Percentiles rank a stretch among this genome's conserved stretches.
Conservation (phyloP, 2,888 invertebrate genomes). For the Drosophila mettleri region DNA sequence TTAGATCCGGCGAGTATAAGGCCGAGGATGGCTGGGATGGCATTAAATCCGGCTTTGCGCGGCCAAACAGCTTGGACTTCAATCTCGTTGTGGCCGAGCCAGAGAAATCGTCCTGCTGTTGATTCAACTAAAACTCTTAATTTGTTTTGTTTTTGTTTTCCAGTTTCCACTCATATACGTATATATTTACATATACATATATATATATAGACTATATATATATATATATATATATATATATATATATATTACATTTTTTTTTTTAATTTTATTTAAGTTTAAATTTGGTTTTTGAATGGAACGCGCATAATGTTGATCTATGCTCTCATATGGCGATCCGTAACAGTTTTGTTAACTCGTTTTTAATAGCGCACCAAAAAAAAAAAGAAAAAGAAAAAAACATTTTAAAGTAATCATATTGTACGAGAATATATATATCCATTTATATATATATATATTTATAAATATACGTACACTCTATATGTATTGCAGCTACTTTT, state of each 20-base stretch:
- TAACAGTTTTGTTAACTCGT: slow-evolving; percentile 50
- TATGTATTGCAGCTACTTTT: slow-evolving; percentile 44
- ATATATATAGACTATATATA: slow-evolving; percentile 9
- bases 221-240: slow-evolving; percentile 5
- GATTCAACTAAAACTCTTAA: slow-evolving; percentile 57
- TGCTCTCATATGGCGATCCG: slow-evolving; percentile 11
- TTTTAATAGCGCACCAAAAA: slow-evolving; percentile 60
- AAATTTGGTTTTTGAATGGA: not conserved
- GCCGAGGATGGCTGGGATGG: slow-evolving; percentile 99
- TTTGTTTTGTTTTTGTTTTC: slow-evolving; percentile 23
- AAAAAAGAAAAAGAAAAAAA: not conserved
- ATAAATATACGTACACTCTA: not conserved
- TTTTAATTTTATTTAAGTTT: not conserved
- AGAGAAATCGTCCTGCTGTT: slow-evolving; percentile 95
- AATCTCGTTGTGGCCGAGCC: slow-evolving; percentile 95
- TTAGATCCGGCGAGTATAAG: slow-evolving; percentile 96
- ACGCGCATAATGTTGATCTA: slow-evolving; percentile 12
- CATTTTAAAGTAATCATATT: slow-evolving; percentile 4
- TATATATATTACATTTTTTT: not conserved
- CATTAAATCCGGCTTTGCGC: slow-evolving; percentile 95
- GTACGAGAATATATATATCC: slow-evolving; percentile 11
- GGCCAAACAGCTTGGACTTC: slow-evolving; percentile 92
- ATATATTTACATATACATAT: slow-evolving; percentile 5
- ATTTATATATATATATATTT: not conserved
- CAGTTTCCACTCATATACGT: slow-evolving; percentile 10